Evolutionary conservation across 2,888 invertebrate species (phyloP).

Genomic region (Caenorhabditis virilis): DNA sequence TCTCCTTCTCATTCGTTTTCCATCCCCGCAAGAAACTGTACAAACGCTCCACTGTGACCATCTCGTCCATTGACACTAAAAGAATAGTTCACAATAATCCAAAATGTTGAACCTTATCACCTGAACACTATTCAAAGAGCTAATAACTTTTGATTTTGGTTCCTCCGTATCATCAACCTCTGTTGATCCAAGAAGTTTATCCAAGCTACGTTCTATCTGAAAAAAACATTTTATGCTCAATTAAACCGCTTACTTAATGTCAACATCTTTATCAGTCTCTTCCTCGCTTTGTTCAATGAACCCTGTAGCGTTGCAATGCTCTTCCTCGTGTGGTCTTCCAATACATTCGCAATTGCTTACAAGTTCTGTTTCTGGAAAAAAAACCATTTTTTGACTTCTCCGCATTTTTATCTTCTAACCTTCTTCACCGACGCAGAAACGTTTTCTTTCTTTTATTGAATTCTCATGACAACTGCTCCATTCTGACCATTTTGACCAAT

Average conservation of each 20-base stretch:
- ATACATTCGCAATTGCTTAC: constrained; percentile 50
- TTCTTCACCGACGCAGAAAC: constrained; percentile 52
- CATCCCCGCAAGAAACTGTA: constrained; percentile 49
- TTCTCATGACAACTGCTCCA: constrained; percentile 49
- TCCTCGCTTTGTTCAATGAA: constrained; percentile 27
- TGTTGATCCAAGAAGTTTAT: constrained; percentile 21
- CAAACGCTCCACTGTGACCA: constrained; percentile 58
- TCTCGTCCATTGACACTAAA: constrained; percentile 52
- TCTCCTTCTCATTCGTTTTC: constrained; percentile 45
- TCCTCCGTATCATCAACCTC: constrained; percentile 12
- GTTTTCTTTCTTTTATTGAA: constrained; percentile 41
- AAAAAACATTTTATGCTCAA: constrained; percentile 2
- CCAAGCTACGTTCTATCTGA: constrained; percentile 31
- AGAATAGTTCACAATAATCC: constrained; percentile 11
- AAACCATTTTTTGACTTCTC: too few species aligned
- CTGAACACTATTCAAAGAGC: constrained; percentile 8
- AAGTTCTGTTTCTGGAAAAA: constrained; percentile 25
- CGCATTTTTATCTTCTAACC: too few species aligned
- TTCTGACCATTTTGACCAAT: constrained; percentile 53
- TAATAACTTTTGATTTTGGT: constrained; percentile 17
- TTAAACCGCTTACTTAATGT: not conserved
- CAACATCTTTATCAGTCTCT: constrained; percentile 12
- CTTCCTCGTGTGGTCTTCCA: constrained; percentile 43
- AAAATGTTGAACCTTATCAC: too few species aligned
- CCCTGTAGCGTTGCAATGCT: constrained; percentile 20